These are phyloP conservation scores for Sebastolobus alascanus DNA, from an alignment of 2,797 vertebrate species.

Conservation along the genomic window DNA sequence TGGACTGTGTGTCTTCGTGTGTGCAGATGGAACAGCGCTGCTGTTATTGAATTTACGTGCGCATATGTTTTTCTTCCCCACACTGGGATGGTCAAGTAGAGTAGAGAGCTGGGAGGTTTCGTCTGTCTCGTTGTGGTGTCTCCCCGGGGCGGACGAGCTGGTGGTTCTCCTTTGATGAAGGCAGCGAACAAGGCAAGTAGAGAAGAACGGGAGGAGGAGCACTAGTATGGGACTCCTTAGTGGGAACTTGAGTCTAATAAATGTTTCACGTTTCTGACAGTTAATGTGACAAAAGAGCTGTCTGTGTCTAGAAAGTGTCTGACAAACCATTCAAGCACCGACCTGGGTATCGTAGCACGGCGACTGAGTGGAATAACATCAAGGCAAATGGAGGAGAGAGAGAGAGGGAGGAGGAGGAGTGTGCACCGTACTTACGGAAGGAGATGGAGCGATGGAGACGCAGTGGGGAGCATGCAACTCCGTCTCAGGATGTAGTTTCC, in stretches of 20 bases:
- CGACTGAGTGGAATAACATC: constrained; percentile 10
- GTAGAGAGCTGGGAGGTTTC: constrained; percentile 48
- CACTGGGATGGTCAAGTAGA: constrained; percentile 61
- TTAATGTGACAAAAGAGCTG: constrained; percentile 73
- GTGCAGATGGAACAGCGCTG: neutral
- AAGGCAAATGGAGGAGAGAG: constrained; percentile 14
- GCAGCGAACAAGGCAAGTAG: constrained; percentile 48
- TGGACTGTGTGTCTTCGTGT: constrained; percentile 11
- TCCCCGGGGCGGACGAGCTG: constrained; percentile 43
- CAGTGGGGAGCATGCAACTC: neutral
- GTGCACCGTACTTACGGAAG: neutral
- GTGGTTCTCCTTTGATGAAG: constrained; percentile 70
- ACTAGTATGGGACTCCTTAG: constrained; percentile 65
- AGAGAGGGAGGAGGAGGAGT: constrained; percentile 1
- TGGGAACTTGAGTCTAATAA: constrained; percentile 70
- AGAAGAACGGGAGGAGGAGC: constrained; percentile 58
- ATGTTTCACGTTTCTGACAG: constrained; percentile 76
- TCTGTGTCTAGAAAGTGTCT: constrained; percentile 66
- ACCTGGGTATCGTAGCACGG: constrained; percentile 43
- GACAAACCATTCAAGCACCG: constrained; percentile 57
- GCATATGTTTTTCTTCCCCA: constrained; percentile 15
- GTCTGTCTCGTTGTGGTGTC: constrained; percentile 36
- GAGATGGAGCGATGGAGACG: constrained; percentile 15
- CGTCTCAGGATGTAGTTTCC: constrained; percentile 42
- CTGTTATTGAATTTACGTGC: constrained; percentile 11